These are phyloP conservation scores for Chlorops oryzae DNA, from an alignment of 1,140 invertebrate genomes.

Conservation along the genomic window DNA sequence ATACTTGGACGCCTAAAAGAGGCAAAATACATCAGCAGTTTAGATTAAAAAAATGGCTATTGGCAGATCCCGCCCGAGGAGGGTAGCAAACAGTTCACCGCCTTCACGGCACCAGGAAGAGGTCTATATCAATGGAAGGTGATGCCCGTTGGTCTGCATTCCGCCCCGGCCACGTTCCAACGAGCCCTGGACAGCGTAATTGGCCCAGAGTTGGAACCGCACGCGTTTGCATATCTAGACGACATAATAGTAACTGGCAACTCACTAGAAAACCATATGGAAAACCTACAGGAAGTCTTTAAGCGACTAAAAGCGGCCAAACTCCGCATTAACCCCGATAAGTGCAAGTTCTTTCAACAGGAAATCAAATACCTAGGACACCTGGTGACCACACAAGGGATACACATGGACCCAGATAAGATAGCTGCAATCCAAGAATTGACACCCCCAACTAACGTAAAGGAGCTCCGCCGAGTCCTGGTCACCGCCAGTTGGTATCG, in stretches of 20 bases:
- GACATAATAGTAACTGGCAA: too few species aligned
- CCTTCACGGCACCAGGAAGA: too few species aligned
- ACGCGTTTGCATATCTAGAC: conserved; percentile 40
- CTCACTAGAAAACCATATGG: conserved; percentile 42
- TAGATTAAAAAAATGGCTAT: too few species aligned
- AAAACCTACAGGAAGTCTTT: conserved; percentile 26
- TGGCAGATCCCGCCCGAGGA: too few species aligned
- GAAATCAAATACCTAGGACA: conserved; percentile 35
- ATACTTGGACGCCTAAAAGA: too few species aligned
- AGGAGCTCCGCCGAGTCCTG: conserved; percentile 38
- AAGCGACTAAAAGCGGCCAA: conserved; percentile 2
- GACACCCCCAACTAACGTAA: conserved; percentile 22
- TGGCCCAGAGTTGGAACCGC: conserved; percentile 17
- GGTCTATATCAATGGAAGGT: too few species aligned
- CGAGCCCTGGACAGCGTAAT: conserved; percentile 26
- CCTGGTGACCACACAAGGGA: conserved; percentile 15
- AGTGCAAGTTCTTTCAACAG: conserved; percentile 27
- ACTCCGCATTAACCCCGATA: conserved; percentile 22
- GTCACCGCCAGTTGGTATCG: conserved; percentile 41
- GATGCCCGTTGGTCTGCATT: too few species aligned
- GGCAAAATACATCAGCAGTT: too few species aligned
- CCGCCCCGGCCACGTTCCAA: too few species aligned
- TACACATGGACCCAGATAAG: too few species aligned
- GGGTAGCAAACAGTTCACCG: too few species aligned
- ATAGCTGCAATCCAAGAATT: conserved; percentile 31